Conservation (phyloP, 1,140 invertebrate genomes). For the Atta texana region DNA sequence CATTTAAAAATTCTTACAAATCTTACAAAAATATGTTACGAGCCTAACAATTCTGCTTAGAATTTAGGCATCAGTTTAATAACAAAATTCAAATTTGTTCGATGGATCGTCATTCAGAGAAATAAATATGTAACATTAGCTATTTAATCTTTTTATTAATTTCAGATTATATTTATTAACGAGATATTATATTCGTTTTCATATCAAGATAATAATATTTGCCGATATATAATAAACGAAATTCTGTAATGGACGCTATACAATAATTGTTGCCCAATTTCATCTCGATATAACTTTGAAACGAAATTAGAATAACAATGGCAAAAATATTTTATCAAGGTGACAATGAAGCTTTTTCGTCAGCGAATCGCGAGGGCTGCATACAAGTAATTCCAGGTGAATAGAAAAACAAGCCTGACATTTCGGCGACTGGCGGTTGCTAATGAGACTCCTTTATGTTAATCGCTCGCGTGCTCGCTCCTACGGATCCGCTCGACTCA, state of each 20-base stretch:
- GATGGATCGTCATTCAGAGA: too few species aligned
- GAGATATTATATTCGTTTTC: neutral
- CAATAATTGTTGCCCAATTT: neutral
- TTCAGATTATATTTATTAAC: neutral
- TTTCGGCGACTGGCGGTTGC: constrained; percentile 74
- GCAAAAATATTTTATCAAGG: neutral
- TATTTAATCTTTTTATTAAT: neutral
- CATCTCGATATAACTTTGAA: neutral
- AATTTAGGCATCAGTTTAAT: too few species aligned
- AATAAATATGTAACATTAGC: neutral
- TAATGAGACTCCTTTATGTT: constrained; percentile 83
- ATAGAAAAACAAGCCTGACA: constrained; percentile 65
- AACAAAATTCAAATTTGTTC: too few species aligned
- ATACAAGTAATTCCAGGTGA: constrained; percentile 72
- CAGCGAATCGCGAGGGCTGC: constrained; percentile 33
- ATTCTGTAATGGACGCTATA: neutral
- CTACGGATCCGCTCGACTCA: constrained; percentile 72
- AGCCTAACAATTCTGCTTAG: too few species aligned
- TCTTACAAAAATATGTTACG: too few species aligned
- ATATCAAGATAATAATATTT: neutral
- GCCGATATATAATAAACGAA: neutral
- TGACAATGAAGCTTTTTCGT: constrained; percentile 42
- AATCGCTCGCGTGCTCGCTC: constrained; percentile 81
- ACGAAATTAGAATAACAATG: constrained; percentile 16
- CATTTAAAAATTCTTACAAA: too few species aligned